Evolutionary conservation across 1,140 invertebrate species (phyloP).

Genomic region (Trachymyrmex cornetzi): DNA sequence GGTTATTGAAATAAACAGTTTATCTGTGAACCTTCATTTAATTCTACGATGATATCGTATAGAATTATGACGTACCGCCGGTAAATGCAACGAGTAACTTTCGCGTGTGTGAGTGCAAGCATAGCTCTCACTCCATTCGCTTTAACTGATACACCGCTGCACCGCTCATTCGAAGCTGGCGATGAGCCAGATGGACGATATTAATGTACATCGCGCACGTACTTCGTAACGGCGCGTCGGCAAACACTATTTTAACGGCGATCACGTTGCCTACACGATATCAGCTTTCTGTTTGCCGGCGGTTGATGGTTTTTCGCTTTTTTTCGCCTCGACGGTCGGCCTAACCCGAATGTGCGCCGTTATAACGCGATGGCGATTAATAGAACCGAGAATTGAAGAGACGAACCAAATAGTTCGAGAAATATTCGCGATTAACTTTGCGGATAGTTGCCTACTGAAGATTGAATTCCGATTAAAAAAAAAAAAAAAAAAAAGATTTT

Average conservation of each 20-base stretch:
- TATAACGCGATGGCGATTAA: conserved; percentile 52
- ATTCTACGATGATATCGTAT: conserved; percentile 20
- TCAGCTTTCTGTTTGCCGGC: conserved; percentile 56
- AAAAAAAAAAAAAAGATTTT: not conserved
- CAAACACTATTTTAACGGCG: conserved; percentile 56
- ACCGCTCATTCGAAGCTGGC: conserved; percentile 53
- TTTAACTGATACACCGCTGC: conserved; percentile 57
- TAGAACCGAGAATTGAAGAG: conserved; percentile 41
- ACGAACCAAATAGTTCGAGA: not conserved
- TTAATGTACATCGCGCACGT: conserved; percentile 61
- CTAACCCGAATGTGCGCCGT: conserved; percentile 19
- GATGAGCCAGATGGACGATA: conserved; percentile 62
- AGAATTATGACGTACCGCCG: conserved; percentile 18
- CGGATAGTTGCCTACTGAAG: conserved; percentile 1
- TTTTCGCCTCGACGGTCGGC: not conserved
- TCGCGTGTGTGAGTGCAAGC: not conserved
- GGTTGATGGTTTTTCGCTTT: conserved; percentile 47
- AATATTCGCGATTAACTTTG: conserved; percentile 31
- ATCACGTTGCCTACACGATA: conserved; percentile 48
- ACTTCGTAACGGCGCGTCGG: conserved; percentile 52
- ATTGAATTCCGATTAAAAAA: conserved; percentile 5
- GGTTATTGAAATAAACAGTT: conserved; percentile 52
- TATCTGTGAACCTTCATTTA: conserved; percentile 15
- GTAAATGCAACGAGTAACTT: conserved; percentile 23
- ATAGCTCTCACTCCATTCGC: conserved; percentile 34